Evolutionary conservation across 2,888 invertebrate genomes (phyloP).

Genomic region (Agonopterix heracliana): DNA sequence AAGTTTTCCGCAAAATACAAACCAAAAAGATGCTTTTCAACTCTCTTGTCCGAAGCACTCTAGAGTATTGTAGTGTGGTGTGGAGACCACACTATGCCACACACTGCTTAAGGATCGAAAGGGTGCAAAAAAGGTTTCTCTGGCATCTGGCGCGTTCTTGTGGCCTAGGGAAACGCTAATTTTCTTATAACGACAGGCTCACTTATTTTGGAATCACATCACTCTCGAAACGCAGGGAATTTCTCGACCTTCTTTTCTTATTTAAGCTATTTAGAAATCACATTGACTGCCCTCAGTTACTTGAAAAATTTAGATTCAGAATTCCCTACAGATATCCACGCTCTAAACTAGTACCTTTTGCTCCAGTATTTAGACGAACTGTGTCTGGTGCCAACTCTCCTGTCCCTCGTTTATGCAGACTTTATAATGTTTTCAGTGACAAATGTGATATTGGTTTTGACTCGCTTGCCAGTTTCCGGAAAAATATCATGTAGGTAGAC

Average conservation of each 20-base stretch:
- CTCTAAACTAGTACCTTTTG: no score
- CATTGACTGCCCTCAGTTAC: background rate
- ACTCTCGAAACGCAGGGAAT: background rate
- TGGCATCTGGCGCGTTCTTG: background rate
- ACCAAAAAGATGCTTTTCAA: conserved; percentile 1
- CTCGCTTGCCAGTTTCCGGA: no score
- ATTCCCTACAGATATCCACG: background rate
- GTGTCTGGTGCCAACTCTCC: no score
- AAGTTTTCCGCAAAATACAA: background rate
- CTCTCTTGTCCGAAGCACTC: conserved; percentile 1
- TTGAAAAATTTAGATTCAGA: background rate
- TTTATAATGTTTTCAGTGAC: no score
- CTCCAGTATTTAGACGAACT: no score
- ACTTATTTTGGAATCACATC: background rate
- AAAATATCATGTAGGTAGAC: no score
- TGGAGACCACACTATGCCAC: background rate
- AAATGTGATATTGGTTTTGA: no score
- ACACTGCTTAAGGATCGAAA: background rate
- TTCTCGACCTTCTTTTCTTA: background rate
- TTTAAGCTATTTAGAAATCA: background rate
- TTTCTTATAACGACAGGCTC: background rate
- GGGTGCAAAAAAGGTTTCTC: no score
- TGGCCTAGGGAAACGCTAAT: background rate
- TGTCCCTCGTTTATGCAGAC: no score
- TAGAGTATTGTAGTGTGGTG: background rate